A percentile compares a stretch with the other conserved stretches of the same genome.
These are phyloP conservation scores for Allygus modestus DNA, from an alignment of 2,888 invertebrate genomes.

Conservation along the genomic window DNA sequence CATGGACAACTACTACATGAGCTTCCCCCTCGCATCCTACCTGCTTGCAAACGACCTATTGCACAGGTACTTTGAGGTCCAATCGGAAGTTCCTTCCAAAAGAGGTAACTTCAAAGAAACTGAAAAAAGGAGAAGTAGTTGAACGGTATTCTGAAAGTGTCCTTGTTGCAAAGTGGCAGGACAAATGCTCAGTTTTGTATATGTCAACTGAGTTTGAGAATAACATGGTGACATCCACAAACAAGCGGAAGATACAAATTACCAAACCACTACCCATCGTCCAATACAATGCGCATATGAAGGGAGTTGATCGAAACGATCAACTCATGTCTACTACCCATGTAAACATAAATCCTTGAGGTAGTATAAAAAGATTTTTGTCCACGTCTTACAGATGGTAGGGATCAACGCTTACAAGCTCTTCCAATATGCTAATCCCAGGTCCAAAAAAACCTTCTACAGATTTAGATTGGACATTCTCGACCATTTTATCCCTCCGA, in stretches of 20 bases:
- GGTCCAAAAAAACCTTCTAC: constrained; percentile 15
- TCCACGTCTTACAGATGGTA: constrained; percentile 25
- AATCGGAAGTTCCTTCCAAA: constrained; percentile 41
- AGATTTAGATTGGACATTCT: neutral
- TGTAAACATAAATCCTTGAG: constrained; percentile 13
- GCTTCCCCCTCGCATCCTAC: neutral
- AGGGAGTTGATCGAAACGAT: constrained; percentile 43
- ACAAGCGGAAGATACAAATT: neutral
- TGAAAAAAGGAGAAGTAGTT: constrained; percentile 53
- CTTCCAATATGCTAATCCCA: neutral
- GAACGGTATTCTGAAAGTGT: constrained; percentile 6
- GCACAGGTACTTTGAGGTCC: constrained; percentile 54
- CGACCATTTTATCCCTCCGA: constrained; percentile 7
- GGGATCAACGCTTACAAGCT: constrained; percentile 16
- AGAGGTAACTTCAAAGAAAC: constrained; percentile 41
- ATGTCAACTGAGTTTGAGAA: constrained; percentile 36
- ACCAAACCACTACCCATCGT: constrained; percentile 42
- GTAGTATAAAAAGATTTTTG: constrained; percentile 45
- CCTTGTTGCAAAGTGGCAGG: constrained; percentile 31
- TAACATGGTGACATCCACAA: neutral
- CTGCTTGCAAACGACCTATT: constrained; percentile 14
- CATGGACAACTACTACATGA: constrained; percentile 37
- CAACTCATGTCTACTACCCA: constrained; percentile 39
- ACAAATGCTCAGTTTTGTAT: constrained; percentile 5
- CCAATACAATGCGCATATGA: constrained; percentile 47